Conservation (phyloP, 2,113 vertebrate genomes). For the Entomyzon cyanotis region DNA sequence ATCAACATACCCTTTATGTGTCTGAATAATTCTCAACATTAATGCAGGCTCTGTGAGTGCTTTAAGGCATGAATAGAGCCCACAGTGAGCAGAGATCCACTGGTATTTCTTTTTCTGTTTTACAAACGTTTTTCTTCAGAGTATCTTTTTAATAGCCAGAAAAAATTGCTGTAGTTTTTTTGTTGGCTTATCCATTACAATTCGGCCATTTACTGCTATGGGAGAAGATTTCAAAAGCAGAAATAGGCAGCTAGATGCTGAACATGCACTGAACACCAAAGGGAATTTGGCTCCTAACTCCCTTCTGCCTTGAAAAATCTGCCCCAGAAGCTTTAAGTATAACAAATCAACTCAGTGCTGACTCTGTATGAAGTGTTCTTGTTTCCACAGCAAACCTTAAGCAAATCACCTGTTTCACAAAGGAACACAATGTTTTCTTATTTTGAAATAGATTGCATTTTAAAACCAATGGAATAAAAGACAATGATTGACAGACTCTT, state of each 20-base stretch:
- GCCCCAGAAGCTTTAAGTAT: background rate
- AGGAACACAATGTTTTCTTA: background rate
- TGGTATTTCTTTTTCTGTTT: slow-evolving; percentile 1
- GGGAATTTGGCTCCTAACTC: background rate
- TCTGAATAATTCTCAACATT: slow-evolving; percentile 5
- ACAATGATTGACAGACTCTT: background rate
- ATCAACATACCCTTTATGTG: background rate
- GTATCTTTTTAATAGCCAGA: background rate
- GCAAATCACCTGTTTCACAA: background rate
- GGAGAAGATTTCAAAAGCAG: slow-evolving; percentile 14
- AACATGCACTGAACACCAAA: background rate
- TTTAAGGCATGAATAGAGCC: background rate
- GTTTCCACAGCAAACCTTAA: background rate
- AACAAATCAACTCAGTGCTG: background rate
- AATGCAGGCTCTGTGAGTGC: background rate
- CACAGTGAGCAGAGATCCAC: background rate
- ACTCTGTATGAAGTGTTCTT: background rate
- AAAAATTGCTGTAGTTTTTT: background rate
- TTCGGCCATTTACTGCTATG: background rate
- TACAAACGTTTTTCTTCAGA: slow-evolving; percentile 21
- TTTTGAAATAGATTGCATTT: background rate
- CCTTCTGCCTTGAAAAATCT: slow-evolving; percentile 9
- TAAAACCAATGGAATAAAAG: background rate
- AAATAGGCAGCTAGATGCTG: slow-evolving; percentile 4
- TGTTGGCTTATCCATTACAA: background rate